phyloP scores from a whole-genome alignment of 2,113 vertebrate species.

The Smithornis capensis region DNA sequence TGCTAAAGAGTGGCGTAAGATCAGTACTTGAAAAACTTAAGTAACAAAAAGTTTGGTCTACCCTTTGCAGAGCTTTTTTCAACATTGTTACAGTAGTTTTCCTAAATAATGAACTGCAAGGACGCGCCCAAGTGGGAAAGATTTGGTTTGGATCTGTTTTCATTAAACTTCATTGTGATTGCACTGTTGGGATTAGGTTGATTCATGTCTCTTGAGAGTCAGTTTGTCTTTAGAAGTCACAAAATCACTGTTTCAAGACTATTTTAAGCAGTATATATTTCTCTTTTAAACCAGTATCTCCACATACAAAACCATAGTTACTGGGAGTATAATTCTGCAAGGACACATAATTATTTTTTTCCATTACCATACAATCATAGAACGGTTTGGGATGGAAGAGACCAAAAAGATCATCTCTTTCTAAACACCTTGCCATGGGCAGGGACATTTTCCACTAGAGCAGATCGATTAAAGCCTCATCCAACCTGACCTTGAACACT shows the following conservation, averaged over 20 bases:
- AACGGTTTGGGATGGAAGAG: background rate
- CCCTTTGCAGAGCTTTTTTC: background rate
- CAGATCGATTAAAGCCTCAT: background rate
- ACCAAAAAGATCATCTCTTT: background rate
- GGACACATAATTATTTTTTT: background rate
- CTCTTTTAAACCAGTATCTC: background rate
- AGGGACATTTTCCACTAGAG: accelerated
- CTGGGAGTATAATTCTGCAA: background rate
- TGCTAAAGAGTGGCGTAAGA: background rate
- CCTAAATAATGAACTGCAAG: background rate
- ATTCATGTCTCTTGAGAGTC: background rate
- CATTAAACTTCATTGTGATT: background rate
- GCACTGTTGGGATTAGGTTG: background rate
- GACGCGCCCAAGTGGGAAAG: background rate
- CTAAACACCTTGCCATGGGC: accelerated
- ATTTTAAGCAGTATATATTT: background rate
- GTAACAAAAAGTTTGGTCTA: background rate
- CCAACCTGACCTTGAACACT: too few relatives aligned
- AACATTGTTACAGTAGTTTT: background rate
- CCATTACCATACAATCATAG: too few relatives aligned
- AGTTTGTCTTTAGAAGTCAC: background rate
- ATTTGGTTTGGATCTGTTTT: background rate
- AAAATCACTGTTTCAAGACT: background rate
- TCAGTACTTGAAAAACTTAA: background rate
- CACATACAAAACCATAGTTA: background rate